Base-by-base conservation (phyloP, 2,888 invertebrate species). In the Acronicta leporina region DNA sequence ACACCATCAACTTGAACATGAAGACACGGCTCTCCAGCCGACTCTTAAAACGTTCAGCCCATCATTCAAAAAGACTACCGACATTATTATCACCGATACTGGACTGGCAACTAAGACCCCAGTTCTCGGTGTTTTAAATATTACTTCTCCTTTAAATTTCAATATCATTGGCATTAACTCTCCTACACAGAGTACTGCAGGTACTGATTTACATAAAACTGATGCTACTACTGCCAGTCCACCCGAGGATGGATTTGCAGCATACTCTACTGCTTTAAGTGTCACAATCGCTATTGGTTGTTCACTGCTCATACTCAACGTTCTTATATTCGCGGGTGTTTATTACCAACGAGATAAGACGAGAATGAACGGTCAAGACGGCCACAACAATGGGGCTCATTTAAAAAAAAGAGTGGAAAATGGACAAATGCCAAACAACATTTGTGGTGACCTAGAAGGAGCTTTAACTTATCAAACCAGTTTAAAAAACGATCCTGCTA, bases 231-330 rank as follows among this genome's bases (percentile, higher is more conserved):
- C 96, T 16, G 90, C 95, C 14, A 94, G 95, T 47, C 92, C 95
- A n/a, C 96, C 96, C n/a, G 98, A 97, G 85, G 97, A 97, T 73
- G 98, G 98, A 1, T 98, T 98, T 80, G 97, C 98, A 0, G 97
- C 98, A 0, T 98, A 98, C 82, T 98, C 98, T 0, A 98, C 98
- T 5, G 98, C 98, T 2, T 92, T 98, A 13, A 98, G 98, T 88
- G 98, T 98, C 0, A 98, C 98, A 15, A 98, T 99, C 77, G 99
- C 98, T 48, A 98, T 99, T 71, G 99, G 99, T 41, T 98, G 98
- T 85, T 98, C 98, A 5, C 92, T 99, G 62, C 95, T 99, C 20
- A 98, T 99, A 80, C 94, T 99, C 5, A 99, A 99, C 86, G 97
- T 99, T 46, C 94, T 99, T 30, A 98, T 99, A 83, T 99, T 99